Percentiles rank a stretch among this genome's conserved stretches.
These are phyloP conservation scores for Enteromius mattozi DNA, from an alignment of 2,797 vertebrate species.

Conservation along the genomic window DNA sequence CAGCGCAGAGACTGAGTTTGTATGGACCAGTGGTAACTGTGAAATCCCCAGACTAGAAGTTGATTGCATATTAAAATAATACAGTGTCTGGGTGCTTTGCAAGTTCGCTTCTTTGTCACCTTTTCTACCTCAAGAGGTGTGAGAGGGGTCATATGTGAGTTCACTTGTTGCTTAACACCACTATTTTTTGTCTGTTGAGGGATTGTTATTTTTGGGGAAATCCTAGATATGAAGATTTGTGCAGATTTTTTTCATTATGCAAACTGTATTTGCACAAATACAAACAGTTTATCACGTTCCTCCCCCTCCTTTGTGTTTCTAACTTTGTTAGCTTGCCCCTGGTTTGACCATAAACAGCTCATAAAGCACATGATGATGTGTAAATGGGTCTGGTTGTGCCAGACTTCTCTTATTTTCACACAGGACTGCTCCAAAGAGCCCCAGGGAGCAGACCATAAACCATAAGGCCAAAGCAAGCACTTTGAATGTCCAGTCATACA, in stretches of 20 bases:
- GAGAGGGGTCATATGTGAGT: not conserved
- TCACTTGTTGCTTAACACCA: not conserved
- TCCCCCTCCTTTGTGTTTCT: not conserved
- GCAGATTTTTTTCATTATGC: not conserved
- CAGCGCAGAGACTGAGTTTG: too few relatives aligned
- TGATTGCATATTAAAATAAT: not conserved
- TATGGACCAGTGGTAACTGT: not conserved
- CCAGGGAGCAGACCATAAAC: not conserved
- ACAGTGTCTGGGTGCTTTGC: not conserved
- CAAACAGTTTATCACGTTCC: not conserved
- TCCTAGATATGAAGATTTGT: not conserved
- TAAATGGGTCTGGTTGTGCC: conserved; percentile 69
- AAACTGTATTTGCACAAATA: not conserved
- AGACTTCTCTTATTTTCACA: conserved; percentile 59
- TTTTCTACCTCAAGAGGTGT: not conserved
- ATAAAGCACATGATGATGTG: conserved; percentile 62
- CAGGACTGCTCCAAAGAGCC: conserved; percentile 6
- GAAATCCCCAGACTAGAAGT: not conserved
- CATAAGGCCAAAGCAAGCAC: not conserved
- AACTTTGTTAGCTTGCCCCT: conserved; percentile 28
- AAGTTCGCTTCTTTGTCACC: not conserved
- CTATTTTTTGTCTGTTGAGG: not conserved
- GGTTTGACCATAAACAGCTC: conserved; percentile 63
- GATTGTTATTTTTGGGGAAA: not conserved
- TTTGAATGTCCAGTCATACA: not conserved